Evolutionary conservation across 2,888 invertebrate species (phyloP).

Genomic region (Orthosia cruda): DNA sequence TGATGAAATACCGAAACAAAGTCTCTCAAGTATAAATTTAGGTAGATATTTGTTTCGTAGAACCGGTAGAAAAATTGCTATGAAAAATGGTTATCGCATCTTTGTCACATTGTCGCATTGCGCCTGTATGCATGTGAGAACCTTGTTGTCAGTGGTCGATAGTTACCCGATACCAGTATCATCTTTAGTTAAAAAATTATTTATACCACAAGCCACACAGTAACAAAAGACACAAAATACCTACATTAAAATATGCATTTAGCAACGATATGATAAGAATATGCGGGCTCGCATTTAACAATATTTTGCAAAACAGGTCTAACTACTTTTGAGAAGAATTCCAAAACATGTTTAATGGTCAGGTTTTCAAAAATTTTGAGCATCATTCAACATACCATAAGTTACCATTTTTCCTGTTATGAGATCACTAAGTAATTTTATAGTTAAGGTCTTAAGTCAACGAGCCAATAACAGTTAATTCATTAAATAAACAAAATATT

Average conservation of each 20-base stretch:
- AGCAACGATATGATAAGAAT: not conserved
- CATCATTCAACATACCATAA: not conserved
- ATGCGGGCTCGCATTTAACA: not conserved
- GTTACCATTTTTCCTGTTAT: constrained; percentile 1
- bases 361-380: not conserved
- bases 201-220: no score
- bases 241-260: not conserved
- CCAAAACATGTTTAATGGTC: not conserved
- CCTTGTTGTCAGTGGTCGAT: not conserved
- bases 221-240: not conserved
- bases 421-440: not conserved
- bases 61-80: no score
- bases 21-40: not conserved
- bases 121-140: not conserved
- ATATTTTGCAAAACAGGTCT: not conserved
- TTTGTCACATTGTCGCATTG: no score
- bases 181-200: not conserved
- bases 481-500: not conserved
- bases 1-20: not conserved
- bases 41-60: not conserved
- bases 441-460: not conserved
- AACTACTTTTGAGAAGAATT: not conserved
- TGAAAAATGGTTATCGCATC: no score
- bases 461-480: not conserved
- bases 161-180: not conserved